Evolutionary conservation across 2,888 invertebrate species (phyloP), one percentile per base, ranked within the genome.

Genomic region (Entomobrya multifasciata): DNA sequence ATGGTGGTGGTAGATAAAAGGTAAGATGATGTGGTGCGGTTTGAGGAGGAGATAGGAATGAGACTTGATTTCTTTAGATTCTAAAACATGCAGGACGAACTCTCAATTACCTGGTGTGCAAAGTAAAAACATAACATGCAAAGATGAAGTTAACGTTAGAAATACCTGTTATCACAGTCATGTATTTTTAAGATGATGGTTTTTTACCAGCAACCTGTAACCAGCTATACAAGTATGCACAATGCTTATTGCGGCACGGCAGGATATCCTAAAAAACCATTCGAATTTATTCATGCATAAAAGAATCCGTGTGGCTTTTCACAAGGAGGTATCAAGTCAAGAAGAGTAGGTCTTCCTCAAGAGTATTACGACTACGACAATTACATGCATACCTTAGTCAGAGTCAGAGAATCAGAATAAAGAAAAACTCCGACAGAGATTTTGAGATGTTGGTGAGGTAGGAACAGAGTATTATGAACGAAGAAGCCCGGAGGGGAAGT

Each of bases 401-500:
- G n/a, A n/a, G n/a, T n/a, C n/a, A n/a, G n/a, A n/a, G n/a, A n/a
- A n/a, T n/a, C 4, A 36, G 36, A 36, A 36, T 8, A 36, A 6
- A 6, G 36, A 36, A 36, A 8, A 36, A 36, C 36, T 36, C 36
- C 36, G 67, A 67, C 22, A 22, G n/a, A 3, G 6, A 41, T 1
- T 67, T 27, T 13, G 44, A 25, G 70, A 70, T 1, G 27, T 47
- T 70, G 25, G 49, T 8, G 70, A 17, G 65, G 10, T 13, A 70
- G 15, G 47, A 57, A 47, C 44, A 25, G 49, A 25, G 47, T 70
- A 36, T 36, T 8, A 36, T 36, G 8, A 4, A 36, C 36, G 36
- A 8, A 36, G 36, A 41, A 70, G 55, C 80, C 80, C 80, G 67
- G 70, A 80, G 80, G 80, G 65, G 70, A 80, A 70, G 67, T 55